Percentiles rank a stretch among this genome's conserved stretches.
Evolutionary conservation across 30 jellyfish, hydroid and myxozoan species (phyloP).

Genomic region (Cassiopea xamachana): DNA sequence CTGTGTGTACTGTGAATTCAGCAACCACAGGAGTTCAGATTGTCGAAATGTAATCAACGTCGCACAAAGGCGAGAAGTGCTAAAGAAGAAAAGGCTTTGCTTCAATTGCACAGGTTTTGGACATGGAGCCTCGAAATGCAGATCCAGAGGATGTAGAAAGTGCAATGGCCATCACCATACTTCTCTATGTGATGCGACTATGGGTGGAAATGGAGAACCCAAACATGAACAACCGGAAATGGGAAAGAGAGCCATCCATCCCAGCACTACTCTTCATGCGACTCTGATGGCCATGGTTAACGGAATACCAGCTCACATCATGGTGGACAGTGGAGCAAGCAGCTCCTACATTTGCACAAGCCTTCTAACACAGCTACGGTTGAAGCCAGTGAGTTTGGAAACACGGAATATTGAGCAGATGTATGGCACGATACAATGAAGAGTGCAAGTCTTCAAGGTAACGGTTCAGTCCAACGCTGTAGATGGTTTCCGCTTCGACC

Average conservation of each 20-base stretch:
- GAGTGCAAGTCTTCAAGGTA: slow-evolving; percentile 39
- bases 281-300: slow-evolving; percentile 50
- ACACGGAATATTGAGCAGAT: slow-evolving; percentile 41
- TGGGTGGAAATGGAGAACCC: too few relatives aligned
- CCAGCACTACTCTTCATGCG: slow-evolving; percentile 53
- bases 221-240: too few relatives aligned
- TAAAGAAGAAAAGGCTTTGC: slow-evolving; percentile 62
- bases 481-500: slow-evolving; percentile 28
- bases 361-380: neutral
- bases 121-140: slow-evolving; percentile 71
- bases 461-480: slow-evolving; percentile 8
- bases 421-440: slow-evolving; percentile 21
- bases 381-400: slow-evolving; percentile 39
- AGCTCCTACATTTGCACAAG: slow-evolving; percentile 40
- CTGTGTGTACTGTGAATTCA: slow-evolving; percentile 41
- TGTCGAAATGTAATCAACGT: slow-evolving; percentile 22
- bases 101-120: slow-evolving; percentile 78
- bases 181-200: slow-evolving; percentile 78
- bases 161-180: slow-evolving; percentile 77
- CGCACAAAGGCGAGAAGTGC: slow-evolving; percentile 46
- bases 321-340: slow-evolving; percentile 71
- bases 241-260: too few relatives aligned
- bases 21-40: slow-evolving; percentile 22
- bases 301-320: slow-evolving; percentile 49
- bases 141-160: slow-evolving; percentile 38